These are phyloP conservation scores for Rousettus madagascariensis DNA, from an alignment of 2,797 vertebrate species.

Conservation along the genomic window DNA sequence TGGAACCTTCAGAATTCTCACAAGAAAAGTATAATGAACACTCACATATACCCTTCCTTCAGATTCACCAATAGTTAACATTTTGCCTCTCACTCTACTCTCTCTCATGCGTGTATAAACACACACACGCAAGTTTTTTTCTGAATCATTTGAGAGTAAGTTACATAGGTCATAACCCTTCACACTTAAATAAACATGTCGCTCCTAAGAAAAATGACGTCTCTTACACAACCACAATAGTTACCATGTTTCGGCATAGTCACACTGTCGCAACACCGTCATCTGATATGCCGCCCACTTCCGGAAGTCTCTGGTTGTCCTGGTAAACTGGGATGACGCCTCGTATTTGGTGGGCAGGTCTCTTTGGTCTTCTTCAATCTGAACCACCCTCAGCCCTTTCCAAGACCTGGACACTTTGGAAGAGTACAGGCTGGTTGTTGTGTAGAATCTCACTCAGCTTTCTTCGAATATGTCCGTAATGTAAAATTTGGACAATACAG, in stretches of 20 bases:
- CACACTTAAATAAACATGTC: background rate
- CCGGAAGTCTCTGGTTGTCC: background rate
- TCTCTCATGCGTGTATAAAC: background rate
- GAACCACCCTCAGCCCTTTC: background rate
- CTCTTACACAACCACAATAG: slow-evolving; percentile 34
- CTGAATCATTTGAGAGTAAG: background rate
- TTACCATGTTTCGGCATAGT: background rate
- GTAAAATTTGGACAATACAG: background rate
- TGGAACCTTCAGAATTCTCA: background rate
- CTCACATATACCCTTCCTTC: background rate
- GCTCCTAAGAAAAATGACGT: background rate
- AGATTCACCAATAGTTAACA: background rate
- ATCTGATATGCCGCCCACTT: background rate
- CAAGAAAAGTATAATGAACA: background rate
- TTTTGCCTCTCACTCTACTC: background rate
- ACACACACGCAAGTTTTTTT: background rate
- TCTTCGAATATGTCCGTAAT: background rate
- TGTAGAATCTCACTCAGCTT: background rate
- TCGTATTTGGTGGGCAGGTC: background rate
- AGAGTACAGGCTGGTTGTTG: background rate
- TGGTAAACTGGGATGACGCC: accelerated
- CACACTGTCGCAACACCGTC: background rate
- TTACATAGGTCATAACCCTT: slow-evolving; percentile 20
- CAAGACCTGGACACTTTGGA: background rate
- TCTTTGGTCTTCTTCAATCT: background rate